Evolutionary conservation across 2,888 invertebrate species (phyloP), one percentile per base, ranked within the genome.

Genomic region (Eupithecia inturbata): DNA sequence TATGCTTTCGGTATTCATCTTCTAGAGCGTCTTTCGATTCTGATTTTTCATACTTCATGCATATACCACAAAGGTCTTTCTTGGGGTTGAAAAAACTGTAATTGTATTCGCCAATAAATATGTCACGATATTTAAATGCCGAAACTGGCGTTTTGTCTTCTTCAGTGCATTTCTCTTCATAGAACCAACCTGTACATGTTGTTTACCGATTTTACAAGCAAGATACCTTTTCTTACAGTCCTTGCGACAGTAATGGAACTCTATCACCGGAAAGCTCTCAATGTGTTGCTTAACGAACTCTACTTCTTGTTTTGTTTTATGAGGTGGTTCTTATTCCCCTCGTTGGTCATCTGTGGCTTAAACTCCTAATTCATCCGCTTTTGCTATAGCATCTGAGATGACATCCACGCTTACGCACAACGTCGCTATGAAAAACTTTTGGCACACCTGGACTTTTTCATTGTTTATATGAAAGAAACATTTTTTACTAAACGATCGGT

Each of bases 121-220:
- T n/a, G n/a, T n/a, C n/a, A n/a, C n/a, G n/a, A n/a, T n/a, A n/a
- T n/a, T n/a, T n/a, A n/a, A n/a, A n/a, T n/a, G n/a, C n/a, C n/a
- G n/a, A n/a, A n/a, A n/a, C 63, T 3, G 3, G 33, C 19, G 28
- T 31, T 63, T 31, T 28, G 4, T 63, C 31, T 19, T 28, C 33
- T 31, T 63, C 63, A 19, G 28, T 31, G 63, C 63, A 63, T 53
- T 53, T 31, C 80, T 78, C 80, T 68, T 69, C 53, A 26, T 70
- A 81, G n/a, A n/a, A n/a, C n/a, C 53, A 77, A 82, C 80, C 67
- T 73, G 31, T 73, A 78, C 39, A 73, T 81, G 77, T 68, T 79
- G 66, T 73, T 77, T 60, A 72, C 57, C 63, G 72, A 72, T 53
- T 72, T 72, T 64, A 69, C 72, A 39, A 62, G 53, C 73, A 66